Base-by-base conservation (phyloP, 1,140 invertebrate species). In the Procambarus clarkii region DNA sequence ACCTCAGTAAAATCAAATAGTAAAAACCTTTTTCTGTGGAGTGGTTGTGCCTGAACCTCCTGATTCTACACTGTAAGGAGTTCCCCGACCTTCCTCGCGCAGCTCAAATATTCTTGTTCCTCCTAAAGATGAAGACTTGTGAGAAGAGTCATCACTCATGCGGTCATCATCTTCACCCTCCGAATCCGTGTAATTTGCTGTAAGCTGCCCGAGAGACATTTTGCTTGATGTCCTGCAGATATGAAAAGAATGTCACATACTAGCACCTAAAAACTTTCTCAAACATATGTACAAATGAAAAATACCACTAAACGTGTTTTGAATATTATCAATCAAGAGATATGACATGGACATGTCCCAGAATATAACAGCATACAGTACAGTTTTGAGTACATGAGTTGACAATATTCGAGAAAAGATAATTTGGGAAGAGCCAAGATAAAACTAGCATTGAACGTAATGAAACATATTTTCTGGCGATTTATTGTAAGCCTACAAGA, bases 91-190 rank as follows among this genome's bases (percentile, higher is more conserved):
- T 50, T 91, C 89, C 21, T 91, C 89, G 7, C 89, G 82, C 11
- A 91, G 76, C 13, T 91, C 89, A 46, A 82, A 78, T 50, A 85
- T 82, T 91, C 89, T 84, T 3, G 44, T 79, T 7, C 34, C 58
- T 18, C 76, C 77, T n/a, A 85, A 5, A 13, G 89, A 82, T 9
- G 82, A 78, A n/a, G 88, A 84, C 76, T 50, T 91, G 54, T 54
- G 76, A 4, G 88, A 60, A 44, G 92, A 69, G 60, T 93, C 92
- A 54, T 92, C 92, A 71, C 80, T 89, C 46, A 91, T 24, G 18
- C 44, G 79, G 58, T 93, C 93, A 34, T 93, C 93, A 93, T 94
- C 94, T 81, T 88, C 91, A 45, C 91, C 86, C 58, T 88, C 91
- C 44, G 86, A 92, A 71, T 92, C 91, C 15, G 91, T 92, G 46